Evolutionary conservation across 2,888 invertebrate genomes (phyloP), one percentile per base, ranked within the genome.

Genomic region (Noctua pronuba): DNA sequence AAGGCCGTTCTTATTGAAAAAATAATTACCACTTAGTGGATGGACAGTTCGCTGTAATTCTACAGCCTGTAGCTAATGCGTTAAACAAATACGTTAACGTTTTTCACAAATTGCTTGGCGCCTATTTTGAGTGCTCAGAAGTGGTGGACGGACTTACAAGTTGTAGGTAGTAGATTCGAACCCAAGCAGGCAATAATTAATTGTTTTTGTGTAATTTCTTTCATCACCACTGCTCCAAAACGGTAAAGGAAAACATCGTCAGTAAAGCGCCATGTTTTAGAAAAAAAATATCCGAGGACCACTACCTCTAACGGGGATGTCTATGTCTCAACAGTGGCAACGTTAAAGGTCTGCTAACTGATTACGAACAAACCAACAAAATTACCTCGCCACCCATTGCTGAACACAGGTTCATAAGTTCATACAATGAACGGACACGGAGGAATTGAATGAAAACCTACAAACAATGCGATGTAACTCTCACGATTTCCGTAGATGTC

Each of bases 401-500:
- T 46, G 31, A 31, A 31, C 24, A 64, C 52, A 41, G 31, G 18
- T 44, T 75, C 58, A 60, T 21, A 68, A 67, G 46, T 68, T 69
- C 41, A 55, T 38, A 80, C 67, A 82, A 83, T 81, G 85, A 85
- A 81, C 82, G 82, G 75, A 85, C 85, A 78, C 69, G 79, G 60
- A 70, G 75, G 38, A 52, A 67, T 77, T 76, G 80, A 84, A 82
- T 82, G 76, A 85, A 74, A 69, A 52, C 41, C 28, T 28, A 77
- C 76, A 86, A 87, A 87, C 86, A 88, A 91, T 87, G 88, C 87
- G 24, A 64, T 66, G n/a, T 7, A 77, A 77, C 77, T 84, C 81
- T 90, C 91, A 93, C 92, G 89, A 92, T 92, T 92, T 94, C 94
- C 92, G 91, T 85, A 88, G 85, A 87, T 88, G 76, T 76, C 89